phyloP scores from a whole-genome alignment of 2,888 invertebrate species.

The Abrostola tripartita region DNA sequence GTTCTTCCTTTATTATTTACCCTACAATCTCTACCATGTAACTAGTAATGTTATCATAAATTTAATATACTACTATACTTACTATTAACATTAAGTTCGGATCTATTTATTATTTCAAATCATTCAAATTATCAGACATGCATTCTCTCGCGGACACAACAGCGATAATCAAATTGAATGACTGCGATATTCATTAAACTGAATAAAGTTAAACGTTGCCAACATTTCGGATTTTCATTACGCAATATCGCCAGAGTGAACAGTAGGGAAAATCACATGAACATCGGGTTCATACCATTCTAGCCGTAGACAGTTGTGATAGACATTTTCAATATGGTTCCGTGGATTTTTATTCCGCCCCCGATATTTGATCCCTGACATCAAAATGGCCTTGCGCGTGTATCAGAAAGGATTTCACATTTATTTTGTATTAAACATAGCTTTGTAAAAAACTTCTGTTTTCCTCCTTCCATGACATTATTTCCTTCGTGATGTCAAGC shows the following conservation, averaged over 20 bases:
- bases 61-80: no score
- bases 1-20: slow-evolving; percentile 15
- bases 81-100: no score
- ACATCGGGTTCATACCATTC: slow-evolving; percentile 38
- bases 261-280: slow-evolving; percentile 29
- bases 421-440: slow-evolving; percentile 17
- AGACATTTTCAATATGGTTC: slow-evolving; percentile 64
- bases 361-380: slow-evolving; percentile 49
- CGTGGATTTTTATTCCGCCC: slow-evolving; percentile 53
- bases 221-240: slow-evolving; percentile 25
- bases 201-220: slow-evolving; percentile 37
- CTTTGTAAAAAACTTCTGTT: slow-evolving; percentile 18
- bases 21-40: neutral
- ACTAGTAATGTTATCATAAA: neutral
- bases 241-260: slow-evolving; percentile 20
- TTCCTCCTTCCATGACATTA: slow-evolving; percentile 10
- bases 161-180: slow-evolving; percentile 21
- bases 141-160: slow-evolving; percentile 23
- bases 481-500: slow-evolving; percentile 25
- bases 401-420: slow-evolving; percentile 30
- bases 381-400: slow-evolving; percentile 42
- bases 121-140: slow-evolving; percentile 4
- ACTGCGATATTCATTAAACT: slow-evolving; percentile 42
- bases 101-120: no score
- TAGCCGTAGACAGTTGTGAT: slow-evolving; percentile 54